Percentiles rank a stretch among this genome's conserved stretches.
These are phyloP conservation scores for Callipepla californica DNA, from an alignment of 2,113 vertebrate genomes.

Conservation along the genomic window DNA sequence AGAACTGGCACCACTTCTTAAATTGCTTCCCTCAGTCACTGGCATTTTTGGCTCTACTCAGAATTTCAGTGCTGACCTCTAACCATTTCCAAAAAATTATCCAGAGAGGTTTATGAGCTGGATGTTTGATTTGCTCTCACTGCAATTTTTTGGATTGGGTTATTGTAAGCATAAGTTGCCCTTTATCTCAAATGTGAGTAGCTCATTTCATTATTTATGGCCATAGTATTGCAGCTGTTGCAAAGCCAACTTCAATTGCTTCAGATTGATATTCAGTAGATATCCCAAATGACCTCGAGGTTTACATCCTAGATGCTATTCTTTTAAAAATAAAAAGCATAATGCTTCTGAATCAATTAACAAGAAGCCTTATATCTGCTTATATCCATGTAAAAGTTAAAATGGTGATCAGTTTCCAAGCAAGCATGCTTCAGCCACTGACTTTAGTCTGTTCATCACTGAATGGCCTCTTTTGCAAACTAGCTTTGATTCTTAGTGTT, in stretches of 20 bases:
- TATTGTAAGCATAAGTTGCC: constrained; percentile 45
- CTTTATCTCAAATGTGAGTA: constrained; percentile 51
- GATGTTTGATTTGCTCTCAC: constrained; percentile 40
- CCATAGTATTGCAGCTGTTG: neutral
- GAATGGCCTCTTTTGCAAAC: neutral
- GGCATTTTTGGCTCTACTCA: constrained; percentile 7
- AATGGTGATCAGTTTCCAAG: neutral
- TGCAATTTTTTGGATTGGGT: constrained; percentile 5
- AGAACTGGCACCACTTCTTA: neutral
- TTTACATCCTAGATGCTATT: neutral
- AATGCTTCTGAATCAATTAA: neutral
- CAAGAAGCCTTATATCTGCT: neutral
- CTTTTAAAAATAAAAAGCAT: neutral
- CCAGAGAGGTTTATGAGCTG: constrained; percentile 36
- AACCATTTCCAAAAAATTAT: constrained; percentile 42
- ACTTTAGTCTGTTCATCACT: neutral
- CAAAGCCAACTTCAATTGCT: constrained; percentile 13
- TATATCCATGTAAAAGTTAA: neutral
- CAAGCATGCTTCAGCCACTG: neutral
- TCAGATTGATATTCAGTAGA: neutral
- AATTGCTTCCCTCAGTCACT: neutral
- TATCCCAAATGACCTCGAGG: neutral
- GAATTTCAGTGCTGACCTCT: constrained; percentile 45
- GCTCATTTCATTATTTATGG: constrained; percentile 49
- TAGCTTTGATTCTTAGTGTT: neutral